Evolutionary conservation across 1,140 invertebrate species (phyloP), one percentile per base, ranked within the genome.

Genomic region (Trichonephila inaurata): DNA sequence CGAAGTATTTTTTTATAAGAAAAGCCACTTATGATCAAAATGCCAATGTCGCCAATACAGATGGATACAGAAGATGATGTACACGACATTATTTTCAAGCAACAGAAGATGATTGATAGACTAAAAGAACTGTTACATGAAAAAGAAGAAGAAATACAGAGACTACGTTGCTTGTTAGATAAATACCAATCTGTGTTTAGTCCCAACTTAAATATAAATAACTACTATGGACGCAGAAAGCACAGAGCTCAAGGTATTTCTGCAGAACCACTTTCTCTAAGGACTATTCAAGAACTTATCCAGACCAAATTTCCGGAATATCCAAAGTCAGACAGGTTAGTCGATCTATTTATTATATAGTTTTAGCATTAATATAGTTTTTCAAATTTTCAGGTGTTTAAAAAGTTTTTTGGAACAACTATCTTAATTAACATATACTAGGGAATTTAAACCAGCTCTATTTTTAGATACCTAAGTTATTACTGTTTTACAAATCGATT

Each of bases 111-210:
- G 93, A 98, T 98, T 94, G 96, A 96, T 58, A 87, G 98, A 95
- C 96, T 98, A 95, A 97, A 98, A 95, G 95, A 96, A 69, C 95
- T 97, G 89, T 95, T 98, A 12, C 96, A 97, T 88, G 96, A 97
- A 90, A 97, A 97, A 86, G 98, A 99, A 89, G 97, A 97, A 86
- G 97, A 98, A 95, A 98, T 99, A 94, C 96, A 97, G 93, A 97
- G 98, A 95, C 96, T 99, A 51, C 97, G 97, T 72, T 98, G 98
- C 93, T 98, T 99, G 95, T 96, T 99, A 95, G 98, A 99, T 95
- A 99, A 99, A 95, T 98, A 98, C 96, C 98, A 99, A 95, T 98
- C 98, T 95, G 98, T 99, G 21, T 95, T 94, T 86, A 94, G 77
- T 94, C 94, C 89, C 62, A 94, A 87, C 94, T 96, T 95, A 96